Evolutionary conservation across 2,797 vertebrate genomes (phyloP), one percentile per base, ranked within the genome.

Genomic region (Crenuchus spilurus): DNA sequence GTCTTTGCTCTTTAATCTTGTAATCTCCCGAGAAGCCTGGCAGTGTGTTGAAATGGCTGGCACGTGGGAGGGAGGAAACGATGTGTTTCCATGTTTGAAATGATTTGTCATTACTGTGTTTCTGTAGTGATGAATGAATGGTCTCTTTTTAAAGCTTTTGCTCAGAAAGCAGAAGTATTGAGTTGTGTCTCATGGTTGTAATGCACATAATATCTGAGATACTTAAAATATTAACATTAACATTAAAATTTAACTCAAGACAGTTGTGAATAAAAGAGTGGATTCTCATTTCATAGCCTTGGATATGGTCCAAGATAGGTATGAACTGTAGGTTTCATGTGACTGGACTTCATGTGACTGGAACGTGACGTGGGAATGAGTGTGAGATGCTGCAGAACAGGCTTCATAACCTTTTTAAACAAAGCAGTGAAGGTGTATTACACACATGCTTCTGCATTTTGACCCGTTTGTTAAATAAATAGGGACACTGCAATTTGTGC

Each of bases 171-270:
- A 20, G 60, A 30, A 54, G 28, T 24, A 72, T 41, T 31, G 48
- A 42, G 46, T 51, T 31, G 44, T 33, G 24, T 62, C 46, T 33
- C 58, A 51, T 31, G 58, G 70, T 52, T 46, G 6, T 52, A 46
- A 24, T 9, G 6, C 72, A 60, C 72, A 74, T 66, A 74, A 67
- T 67, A 58, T 60, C 42, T 33, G 8, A 14, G 72, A 42, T 10
- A 5, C 31, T 30, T 33, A 55, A 33, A 30, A 64, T 42, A 41
- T 54, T 22, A 49, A 33, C 62, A 41, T 54, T 22, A 49, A 33
- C 62, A 66, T 66, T 66, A 66, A 66, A 57, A 10, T 52, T 51
- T 57, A 66, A 74, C 62, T 28, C 16, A 51, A 74, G 41, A 58
- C 54, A 6, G 39, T 28, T 30, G n/a, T 30, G 51, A 16, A 54